Base-by-base conservation (phyloP, 2,888 invertebrate species). In the Resseliella maxima region DNA sequence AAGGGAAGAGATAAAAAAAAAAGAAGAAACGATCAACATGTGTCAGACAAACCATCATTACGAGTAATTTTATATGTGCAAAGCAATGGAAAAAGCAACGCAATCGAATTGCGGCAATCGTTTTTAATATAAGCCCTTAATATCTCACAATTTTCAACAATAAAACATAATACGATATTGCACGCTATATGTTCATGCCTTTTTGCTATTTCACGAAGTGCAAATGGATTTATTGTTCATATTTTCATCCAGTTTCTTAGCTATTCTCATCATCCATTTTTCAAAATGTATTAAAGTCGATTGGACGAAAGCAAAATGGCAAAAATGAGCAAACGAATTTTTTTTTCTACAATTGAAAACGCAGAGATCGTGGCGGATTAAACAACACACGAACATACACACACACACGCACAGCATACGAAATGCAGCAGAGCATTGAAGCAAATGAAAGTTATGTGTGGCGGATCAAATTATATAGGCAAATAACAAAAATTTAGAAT, bases 91-190 rank as follows among this genome's bases (percentile, higher is more conserved):
- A 35, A 72, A n/a, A 15, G 8, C 24, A 72, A 72, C 36, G 83
- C 83, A 83, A 83, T 83, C 38, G 41, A 38, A 72, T 31, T 72
- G 83, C 83, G 41, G 83, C 83, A 83, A 83, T 83, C 83, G n/a
- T n/a, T 83, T 38, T 83, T 10, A 83, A 83, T 83, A 83, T 83
- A 83, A 83, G 38, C 83, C 83, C 83, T 38, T 83, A 83, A 83
- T 83, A 83, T 38, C 83, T 38, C 38, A 83, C 83, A 83, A 83
- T 38, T 38, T 83, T 83, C 38, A 83, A 83, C 24, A 83, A 83
- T 83, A 36, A 83, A 83, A 21, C 36, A 83, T 83, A 72, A 72
- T 72, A 72, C 72, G 83, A 83, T 83, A 83, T 83, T 83, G 83
- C 83, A 83, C 83, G 83, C 83, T 38, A 83, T n/a, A n/a, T 38